Evolutionary conservation across 2,888 invertebrate genomes (phyloP).

Genomic region (Apoderus coryli): DNA sequence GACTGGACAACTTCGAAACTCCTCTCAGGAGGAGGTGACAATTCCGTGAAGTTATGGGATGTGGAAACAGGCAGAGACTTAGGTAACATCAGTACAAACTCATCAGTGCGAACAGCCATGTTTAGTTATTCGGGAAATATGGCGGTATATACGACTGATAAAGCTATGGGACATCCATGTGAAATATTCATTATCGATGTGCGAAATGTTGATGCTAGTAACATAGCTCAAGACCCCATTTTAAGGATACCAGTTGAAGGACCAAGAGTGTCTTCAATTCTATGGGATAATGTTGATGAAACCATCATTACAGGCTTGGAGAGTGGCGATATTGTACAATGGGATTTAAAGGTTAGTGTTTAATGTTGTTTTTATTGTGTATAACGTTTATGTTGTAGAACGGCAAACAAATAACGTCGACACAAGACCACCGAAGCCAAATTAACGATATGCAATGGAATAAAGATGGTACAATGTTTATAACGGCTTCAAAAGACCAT

Average conservation of each 20-base stretch:
- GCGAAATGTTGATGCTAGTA: slow-evolving; percentile 56
- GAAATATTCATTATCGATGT: slow-evolving; percentile 82
- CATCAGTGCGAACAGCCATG: slow-evolving; percentile 81
- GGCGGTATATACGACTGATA: slow-evolving; percentile 87
- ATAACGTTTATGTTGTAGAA: slow-evolving; percentile 37
- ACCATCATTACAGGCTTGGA: slow-evolving; percentile 87
- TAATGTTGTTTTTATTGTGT: too few relatives aligned
- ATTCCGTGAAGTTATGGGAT: slow-evolving; percentile 86
- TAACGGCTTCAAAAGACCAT: slow-evolving; percentile 93
- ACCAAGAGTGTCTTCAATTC: slow-evolving; percentile 77
- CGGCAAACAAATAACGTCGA: slow-evolving; percentile 63
- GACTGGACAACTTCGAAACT: slow-evolving; percentile 89
- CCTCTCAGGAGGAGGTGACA: slow-evolving; percentile 85
- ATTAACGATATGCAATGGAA: slow-evolving; percentile 96
- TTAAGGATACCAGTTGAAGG: slow-evolving; percentile 65
- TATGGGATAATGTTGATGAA: slow-evolving; percentile 92
- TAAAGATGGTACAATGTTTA: slow-evolving; percentile 87
- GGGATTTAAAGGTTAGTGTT: slow-evolving; percentile 68
- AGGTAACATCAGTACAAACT: slow-evolving; percentile 63
- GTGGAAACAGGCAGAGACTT: slow-evolving; percentile 67
- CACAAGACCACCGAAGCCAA: slow-evolving; percentile 68
- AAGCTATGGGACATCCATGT: slow-evolving; percentile 79
- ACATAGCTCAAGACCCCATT: slow-evolving; percentile 55
- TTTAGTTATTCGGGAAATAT: slow-evolving; percentile 89
- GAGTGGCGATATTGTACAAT: slow-evolving; percentile 81